Base-by-base conservation (phyloP, 1,140 invertebrate genomes). In the Drosophila nigrodunni region DNA sequence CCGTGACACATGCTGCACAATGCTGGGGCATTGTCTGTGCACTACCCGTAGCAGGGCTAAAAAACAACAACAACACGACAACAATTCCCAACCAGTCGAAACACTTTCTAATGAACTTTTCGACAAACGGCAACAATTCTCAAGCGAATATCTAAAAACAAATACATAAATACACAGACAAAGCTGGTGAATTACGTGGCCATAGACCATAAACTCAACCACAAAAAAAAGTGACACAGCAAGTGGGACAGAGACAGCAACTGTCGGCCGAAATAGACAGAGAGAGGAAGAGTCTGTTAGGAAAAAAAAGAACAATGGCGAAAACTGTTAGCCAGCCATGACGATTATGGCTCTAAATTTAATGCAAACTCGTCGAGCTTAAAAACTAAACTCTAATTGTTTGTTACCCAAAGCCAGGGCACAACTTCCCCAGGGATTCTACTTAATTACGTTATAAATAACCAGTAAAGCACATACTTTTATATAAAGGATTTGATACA, bases 81-180 rank as follows among this genome's bases (percentile, higher is more conserved):
- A 47, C 59, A 65, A 39, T 46, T 30, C 52, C 59, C 43, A 64
- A 75, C 58, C 64, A 70, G 49, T 47, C 34, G 67, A 46, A 78
- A 83, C 83, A 87, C 83, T 87, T 87, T 87, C 83, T 89, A 87
- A 87, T 88, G 77, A 88, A 87, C 85, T 89, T 87, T 83, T 74
- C 69, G 60, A 80, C 82, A 88, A 77, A 30, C 62, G 55, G 50
- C 50, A 59, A 61, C 50, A 67, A 77, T 88, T 88, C 85, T 88
- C 54, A 50, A 30, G 61, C 52, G 66, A 66, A 77, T 77, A 87
- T 80, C 76, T 74, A 59, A 75, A 71, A 74, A 80, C 35, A 57
- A 41, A 57, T 57, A 74, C 75, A 80, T 74, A 74, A 78, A 82
- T 57, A 46, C 44, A 52, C 69, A 77, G 58, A 83, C 73, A 80